Evolutionary conservation across 2,888 invertebrate species (phyloP).

Genomic region (Macrophya annulata): DNA sequence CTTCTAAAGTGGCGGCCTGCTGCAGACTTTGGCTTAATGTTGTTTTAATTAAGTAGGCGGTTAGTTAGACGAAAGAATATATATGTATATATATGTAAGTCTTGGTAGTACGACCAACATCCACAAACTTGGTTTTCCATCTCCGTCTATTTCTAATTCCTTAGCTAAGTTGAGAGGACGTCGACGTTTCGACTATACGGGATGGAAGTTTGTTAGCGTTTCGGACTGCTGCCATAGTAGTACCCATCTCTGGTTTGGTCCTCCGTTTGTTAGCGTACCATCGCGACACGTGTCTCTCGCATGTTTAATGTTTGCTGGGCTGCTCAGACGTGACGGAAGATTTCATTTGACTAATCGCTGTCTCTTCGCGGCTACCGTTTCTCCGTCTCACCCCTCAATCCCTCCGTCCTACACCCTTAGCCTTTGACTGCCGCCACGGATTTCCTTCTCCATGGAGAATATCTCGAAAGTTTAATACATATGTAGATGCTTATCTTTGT

Average conservation of each 20-base stretch:
- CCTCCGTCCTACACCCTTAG: slow-evolving; percentile 14
- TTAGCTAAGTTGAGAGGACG: neutral
- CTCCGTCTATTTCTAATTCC: slow-evolving; percentile 47
- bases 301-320: slow-evolving; percentile 66
- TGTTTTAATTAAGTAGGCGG: slow-evolving; percentile 79
- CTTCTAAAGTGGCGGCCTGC: slow-evolving; percentile 19
- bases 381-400: slow-evolving; percentile 54
- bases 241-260: slow-evolving; percentile 11
- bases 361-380: slow-evolving; percentile 65
- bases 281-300: slow-evolving; percentile 77
- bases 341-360: slow-evolving; percentile 79
- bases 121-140: neutral
- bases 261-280: slow-evolving; percentile 57
- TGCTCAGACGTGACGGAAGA: slow-evolving; percentile 78
- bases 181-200: neutral
- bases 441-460: slow-evolving; percentile 30
- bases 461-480: neutral
- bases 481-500: neutral
- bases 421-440: slow-evolving; percentile 35
- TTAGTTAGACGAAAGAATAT: slow-evolving; percentile 63
- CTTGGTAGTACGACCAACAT: neutral
- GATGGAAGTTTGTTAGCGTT: slow-evolving; percentile 46
- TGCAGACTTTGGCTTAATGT: slow-evolving; percentile 69
- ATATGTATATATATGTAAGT: neutral
- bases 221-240: slow-evolving; percentile 15